Evolutionary conservation across 2,113 vertebrate genomes (phyloP).

Genomic region (Pluvialis apricaria): DNA sequence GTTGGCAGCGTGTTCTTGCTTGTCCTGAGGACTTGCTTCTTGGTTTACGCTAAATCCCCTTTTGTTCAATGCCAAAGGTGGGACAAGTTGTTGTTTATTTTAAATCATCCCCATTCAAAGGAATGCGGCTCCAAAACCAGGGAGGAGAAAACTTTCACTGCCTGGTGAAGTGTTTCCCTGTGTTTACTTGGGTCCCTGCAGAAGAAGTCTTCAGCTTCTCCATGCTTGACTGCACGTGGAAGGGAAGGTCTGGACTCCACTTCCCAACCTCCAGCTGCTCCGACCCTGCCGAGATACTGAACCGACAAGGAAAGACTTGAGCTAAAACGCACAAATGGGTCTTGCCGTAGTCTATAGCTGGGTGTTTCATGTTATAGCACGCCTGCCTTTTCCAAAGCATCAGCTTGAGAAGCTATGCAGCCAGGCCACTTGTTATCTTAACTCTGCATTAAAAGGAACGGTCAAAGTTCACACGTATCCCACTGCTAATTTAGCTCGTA

Average conservation of each 20-base stretch:
- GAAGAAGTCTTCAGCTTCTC: not conserved
- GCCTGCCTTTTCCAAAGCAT: not conserved
- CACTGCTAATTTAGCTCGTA: not conserved
- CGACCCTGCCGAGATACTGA: not conserved
- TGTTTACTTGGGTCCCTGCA: not conserved
- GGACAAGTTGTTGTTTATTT: not conserved
- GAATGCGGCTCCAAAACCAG: not conserved
- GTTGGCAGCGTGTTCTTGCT: not conserved
- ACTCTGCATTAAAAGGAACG: not conserved
- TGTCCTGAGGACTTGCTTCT: not conserved
- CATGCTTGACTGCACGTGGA: rapidly evolving
- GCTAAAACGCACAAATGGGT: not conserved
- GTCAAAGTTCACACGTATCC: not conserved
- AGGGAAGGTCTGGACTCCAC: not conserved
- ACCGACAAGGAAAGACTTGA: not conserved
- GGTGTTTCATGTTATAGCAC: not conserved
- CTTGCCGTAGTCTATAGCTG: rapidly evolving
- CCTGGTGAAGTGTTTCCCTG: not conserved
- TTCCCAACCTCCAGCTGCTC: not conserved
- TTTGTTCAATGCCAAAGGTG: not conserved
- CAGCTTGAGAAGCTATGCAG: not conserved
- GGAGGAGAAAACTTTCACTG: not conserved
- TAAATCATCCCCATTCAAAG: not conserved
- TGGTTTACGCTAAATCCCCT: not conserved
- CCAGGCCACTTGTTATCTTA: not conserved